Conservation (phyloP, 2,797 vertebrate genomes). For the Aplochiton taeniatus region DNA sequence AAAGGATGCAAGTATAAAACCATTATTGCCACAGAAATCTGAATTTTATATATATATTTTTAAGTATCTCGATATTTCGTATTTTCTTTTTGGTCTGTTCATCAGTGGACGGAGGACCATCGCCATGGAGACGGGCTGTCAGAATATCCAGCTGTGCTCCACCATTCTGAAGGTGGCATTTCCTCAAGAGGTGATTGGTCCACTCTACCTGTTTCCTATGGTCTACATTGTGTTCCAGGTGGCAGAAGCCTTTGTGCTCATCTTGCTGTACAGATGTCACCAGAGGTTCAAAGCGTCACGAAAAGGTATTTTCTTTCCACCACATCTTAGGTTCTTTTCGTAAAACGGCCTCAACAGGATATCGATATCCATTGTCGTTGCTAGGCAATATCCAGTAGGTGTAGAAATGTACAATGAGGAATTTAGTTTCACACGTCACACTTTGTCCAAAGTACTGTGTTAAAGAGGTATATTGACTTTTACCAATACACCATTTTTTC, state of each 20-base stretch:
- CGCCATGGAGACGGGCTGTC: conserved; percentile 82
- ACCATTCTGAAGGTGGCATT: conserved; percentile 79
- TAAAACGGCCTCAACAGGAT: too few species aligned
- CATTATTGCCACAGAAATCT: too few species aligned
- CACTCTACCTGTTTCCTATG: conserved; percentile 79
- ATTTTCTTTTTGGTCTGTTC: background rate
- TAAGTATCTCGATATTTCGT: background rate
- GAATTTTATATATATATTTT: too few species aligned
- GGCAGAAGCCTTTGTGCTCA: conserved; percentile 66
- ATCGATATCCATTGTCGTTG: too few species aligned
- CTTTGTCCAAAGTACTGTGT: too few species aligned
- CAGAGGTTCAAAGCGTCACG: conserved; percentile 48
- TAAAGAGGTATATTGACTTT: too few species aligned
- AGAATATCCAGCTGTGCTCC: conserved; percentile 77
- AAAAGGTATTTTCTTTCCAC: conserved; percentile 42
- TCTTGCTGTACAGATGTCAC: conserved; percentile 65
- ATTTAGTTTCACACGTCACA: too few species aligned
- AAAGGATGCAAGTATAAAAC: too few species aligned
- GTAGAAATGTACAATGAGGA: too few species aligned
- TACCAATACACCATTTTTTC: too few species aligned
- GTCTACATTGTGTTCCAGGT: conserved; percentile 75
- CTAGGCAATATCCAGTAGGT: too few species aligned
- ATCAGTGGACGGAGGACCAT: conserved; percentile 73
- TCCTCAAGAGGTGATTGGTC: conserved; percentile 60
- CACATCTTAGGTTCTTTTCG: too few species aligned